phyloP scores from a whole-genome alignment of 2,888 invertebrate genomes.

The Caenorhabditis sinica region DNA sequence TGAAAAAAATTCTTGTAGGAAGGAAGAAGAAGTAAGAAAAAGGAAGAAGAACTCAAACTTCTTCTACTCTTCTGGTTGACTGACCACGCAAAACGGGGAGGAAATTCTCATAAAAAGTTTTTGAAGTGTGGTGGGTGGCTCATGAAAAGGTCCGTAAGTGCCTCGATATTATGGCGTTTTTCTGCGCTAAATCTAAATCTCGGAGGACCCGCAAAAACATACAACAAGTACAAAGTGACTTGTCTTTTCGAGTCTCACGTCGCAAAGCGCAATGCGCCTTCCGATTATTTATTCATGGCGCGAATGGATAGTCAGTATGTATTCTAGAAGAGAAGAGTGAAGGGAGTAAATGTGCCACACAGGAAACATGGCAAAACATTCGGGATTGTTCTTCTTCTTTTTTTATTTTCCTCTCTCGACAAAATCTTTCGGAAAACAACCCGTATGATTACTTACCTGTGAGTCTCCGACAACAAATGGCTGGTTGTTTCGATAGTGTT shows the following conservation, averaged over 20 bases:
- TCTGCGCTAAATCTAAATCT: slow-evolving; percentile 32
- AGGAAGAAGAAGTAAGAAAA: slow-evolving; percentile 8
- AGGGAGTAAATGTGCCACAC: neutral
- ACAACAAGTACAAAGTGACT: slow-evolving; percentile 17
- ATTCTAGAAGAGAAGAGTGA: neutral
- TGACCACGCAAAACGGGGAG: slow-evolving; percentile 25
- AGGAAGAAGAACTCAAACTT: neutral
- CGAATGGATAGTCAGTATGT: slow-evolving; percentile 14
- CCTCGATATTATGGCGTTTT: slow-evolving; percentile 53
- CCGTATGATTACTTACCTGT: slow-evolving; percentile 68
- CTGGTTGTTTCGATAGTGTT: slow-evolving; percentile 70
- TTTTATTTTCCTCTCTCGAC: slow-evolving; percentile 3
- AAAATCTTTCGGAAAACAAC: neutral
- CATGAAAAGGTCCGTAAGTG: slow-evolving; percentile 61
- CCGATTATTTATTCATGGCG: slow-evolving; percentile 57
- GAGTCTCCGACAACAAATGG: slow-evolving; percentile 81
- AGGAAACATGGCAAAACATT: slow-evolving; percentile 43
- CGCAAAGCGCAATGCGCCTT: slow-evolving; percentile 17
- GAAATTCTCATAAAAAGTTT: slow-evolving; percentile 56
- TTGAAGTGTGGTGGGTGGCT: slow-evolving; percentile 37
- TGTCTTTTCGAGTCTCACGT: slow-evolving; percentile 22
- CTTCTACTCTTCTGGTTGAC: slow-evolving; percentile 40
- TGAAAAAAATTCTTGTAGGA: neutral
- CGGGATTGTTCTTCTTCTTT: slow-evolving; percentile 23
- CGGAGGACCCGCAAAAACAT: slow-evolving; percentile 31